Conservation (phyloP, 2,888 invertebrate species). For the Eupithecia inturbata region DNA sequence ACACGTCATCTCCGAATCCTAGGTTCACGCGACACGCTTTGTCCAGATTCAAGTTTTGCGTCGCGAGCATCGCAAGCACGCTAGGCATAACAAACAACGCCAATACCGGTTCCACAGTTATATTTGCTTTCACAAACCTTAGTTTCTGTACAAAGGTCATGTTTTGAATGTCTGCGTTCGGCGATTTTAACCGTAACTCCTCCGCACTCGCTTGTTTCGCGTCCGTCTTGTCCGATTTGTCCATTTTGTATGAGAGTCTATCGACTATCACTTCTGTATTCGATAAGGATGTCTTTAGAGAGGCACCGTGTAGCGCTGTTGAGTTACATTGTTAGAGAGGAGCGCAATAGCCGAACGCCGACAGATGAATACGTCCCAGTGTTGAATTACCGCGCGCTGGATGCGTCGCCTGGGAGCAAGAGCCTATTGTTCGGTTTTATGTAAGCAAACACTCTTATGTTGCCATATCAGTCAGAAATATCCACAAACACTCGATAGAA, state of each 20-base stretch:
- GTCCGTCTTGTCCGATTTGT: conserved; percentile 52
- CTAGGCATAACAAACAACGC: conserved; percentile 87
- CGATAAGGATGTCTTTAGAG: conserved; percentile 3
- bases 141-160: conserved; percentile 76
- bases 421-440: conserved; percentile 68
- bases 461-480: conserved; percentile 71
- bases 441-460: conserved; percentile 75
- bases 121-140: conserved; percentile 79
- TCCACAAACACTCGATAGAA: conserved; percentile 65
- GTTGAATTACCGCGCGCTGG: conserved; percentile 54
- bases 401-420: conserved; percentile 50
- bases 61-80: conserved; percentile 88
- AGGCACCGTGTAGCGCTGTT: conserved; percentile 4
- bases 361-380: conserved; percentile 59
- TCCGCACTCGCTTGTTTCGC: conserved; percentile 56
- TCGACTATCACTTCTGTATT: conserved; percentile 15
- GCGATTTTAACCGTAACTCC: conserved; percentile 64
- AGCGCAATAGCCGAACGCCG: conserved; percentile 51
- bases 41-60: conserved; percentile 92
- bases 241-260: conserved; percentile 52
- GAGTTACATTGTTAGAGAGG: conserved; percentile 53
- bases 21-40: conserved; percentile 94
- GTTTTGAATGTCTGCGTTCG: conserved; percentile 59
- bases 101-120: conserved; percentile 87
- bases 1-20: conserved; percentile 87